Evolutionary conservation across 1,140 invertebrate genomes (phyloP).

Genomic region (Cryptotermes secundus): DNA sequence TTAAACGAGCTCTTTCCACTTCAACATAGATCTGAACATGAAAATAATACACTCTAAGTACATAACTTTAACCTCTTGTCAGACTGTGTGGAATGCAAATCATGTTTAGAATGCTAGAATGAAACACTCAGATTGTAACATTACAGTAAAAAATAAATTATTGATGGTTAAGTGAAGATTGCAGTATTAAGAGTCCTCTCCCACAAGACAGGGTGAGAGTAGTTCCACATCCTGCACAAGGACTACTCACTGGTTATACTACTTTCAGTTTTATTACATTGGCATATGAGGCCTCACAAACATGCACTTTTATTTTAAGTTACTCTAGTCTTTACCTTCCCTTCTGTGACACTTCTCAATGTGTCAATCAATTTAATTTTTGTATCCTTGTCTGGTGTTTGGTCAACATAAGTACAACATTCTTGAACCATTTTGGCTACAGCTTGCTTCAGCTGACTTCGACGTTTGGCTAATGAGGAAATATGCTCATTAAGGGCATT

Average conservation of each 20-base stretch:
- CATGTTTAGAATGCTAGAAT: neutral
- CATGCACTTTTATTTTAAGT: too few species aligned
- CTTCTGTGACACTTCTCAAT: constrained; percentile 91
- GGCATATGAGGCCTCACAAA: too few species aligned
- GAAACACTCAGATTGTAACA: neutral
- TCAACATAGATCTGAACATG: constrained; percentile 91
- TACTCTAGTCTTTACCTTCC: constrained; percentile 66
- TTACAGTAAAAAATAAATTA: neutral
- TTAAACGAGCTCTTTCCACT: constrained; percentile 94
- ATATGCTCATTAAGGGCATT: constrained; percentile 93
- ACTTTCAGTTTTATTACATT: too few species aligned
- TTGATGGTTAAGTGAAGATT: too few species aligned
- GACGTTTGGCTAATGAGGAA: constrained; percentile 84
- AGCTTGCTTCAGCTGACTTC: constrained; percentile 96
- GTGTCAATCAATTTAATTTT: constrained; percentile 96
- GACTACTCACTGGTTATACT: too few species aligned
- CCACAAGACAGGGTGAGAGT: too few species aligned
- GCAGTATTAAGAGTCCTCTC: too few species aligned
- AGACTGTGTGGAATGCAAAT: neutral
- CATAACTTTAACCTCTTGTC: neutral
- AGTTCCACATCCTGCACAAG: too few species aligned
- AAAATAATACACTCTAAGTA: too few species aligned
- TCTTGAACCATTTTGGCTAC: constrained; percentile 99
- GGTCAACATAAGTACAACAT: constrained; percentile 91
- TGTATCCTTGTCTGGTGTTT: constrained; percentile 86